Evolutionary conservation across 2,888 invertebrate species (phyloP).

Genomic region (Drosophila emarginata): DNA sequence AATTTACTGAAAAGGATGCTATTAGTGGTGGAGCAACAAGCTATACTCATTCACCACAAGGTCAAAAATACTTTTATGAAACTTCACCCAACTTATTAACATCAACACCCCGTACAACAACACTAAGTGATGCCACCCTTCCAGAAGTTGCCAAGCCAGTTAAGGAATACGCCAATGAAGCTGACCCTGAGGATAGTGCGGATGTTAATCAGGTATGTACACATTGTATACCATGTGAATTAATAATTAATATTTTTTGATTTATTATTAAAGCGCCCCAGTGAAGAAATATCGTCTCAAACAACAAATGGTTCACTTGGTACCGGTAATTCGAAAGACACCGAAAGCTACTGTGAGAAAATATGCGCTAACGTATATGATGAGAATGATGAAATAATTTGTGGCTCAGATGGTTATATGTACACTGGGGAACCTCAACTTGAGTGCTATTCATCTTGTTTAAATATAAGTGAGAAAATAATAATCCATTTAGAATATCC

Average conservation of each 20-base stretch:
- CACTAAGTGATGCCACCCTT: slow-evolving; percentile 29
- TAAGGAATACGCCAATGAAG: slow-evolving; percentile 44
- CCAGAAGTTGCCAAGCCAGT: slow-evolving; percentile 39
- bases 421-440: slow-evolving; percentile 81
- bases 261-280: slow-evolving; percentile 1
- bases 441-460: slow-evolving; percentile 80
- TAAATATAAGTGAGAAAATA: slow-evolving; percentile 77
- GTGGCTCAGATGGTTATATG: slow-evolving; percentile 81
- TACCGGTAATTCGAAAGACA: slow-evolving; percentile 64
- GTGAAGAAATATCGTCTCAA: slow-evolving; percentile 30
- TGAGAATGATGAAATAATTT: slow-evolving; percentile 80
- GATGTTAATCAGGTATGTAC: slow-evolving; percentile 71
- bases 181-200: slow-evolving; percentile 68
- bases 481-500: background rate
- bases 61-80: slow-evolving; percentile 55
- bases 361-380: slow-evolving; percentile 81
- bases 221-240: background rate
- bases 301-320: slow-evolving; percentile 22
- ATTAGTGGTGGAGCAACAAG: slow-evolving; percentile 67
- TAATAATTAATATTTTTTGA: background rate
- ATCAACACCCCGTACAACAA: slow-evolving; percentile 37
- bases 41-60: slow-evolving; percentile 76
- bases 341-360: slow-evolving; percentile 79
- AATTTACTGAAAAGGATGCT: slow-evolving; percentile 81
- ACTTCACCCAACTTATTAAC: slow-evolving; percentile 28